Percentiles rank a stretch among this genome's conserved stretches.
Evolutionary conservation across 2,113 vertebrate species (phyloP).

Genomic region (Gymnarchus niloticus): DNA sequence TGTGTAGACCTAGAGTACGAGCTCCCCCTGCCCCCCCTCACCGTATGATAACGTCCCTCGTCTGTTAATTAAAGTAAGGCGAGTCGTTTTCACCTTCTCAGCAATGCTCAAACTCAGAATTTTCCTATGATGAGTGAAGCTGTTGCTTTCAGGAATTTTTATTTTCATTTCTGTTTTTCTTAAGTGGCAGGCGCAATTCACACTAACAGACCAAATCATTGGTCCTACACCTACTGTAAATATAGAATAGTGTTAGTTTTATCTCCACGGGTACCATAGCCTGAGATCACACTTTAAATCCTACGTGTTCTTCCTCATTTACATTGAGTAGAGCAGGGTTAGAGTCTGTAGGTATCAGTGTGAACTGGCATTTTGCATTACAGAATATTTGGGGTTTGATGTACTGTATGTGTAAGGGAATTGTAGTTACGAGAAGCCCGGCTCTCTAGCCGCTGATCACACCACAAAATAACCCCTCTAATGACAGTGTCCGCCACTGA

Average conservation of each 20-base stretch:
- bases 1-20: not conserved
- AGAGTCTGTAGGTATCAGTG: not conserved
- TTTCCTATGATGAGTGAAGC: not conserved
- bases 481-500: not conserved
- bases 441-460: not conserved
- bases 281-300: not conserved
- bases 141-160: not conserved
- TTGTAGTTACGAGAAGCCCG: not conserved
- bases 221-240: not conserved
- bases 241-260: not conserved
- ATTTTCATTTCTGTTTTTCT: not conserved
- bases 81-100: not conserved
- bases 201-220: not conserved
- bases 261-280: not conserved
- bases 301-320: not conserved
- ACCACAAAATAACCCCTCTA: not conserved
- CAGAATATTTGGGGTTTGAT: not conserved
- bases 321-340: not conserved
- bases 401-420: not conserved
- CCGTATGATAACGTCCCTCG: not conserved
- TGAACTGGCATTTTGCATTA: not conserved
- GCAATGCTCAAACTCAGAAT: not conserved
- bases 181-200: not conserved
- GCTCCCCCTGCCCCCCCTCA: not conserved
- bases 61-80: constrained; percentile 2